A percentile compares a stretch with the other conserved stretches of the same genome.
Evolutionary conservation across 2,113 vertebrate species (phyloP).

Genomic region (Nannospalax galili): DNA sequence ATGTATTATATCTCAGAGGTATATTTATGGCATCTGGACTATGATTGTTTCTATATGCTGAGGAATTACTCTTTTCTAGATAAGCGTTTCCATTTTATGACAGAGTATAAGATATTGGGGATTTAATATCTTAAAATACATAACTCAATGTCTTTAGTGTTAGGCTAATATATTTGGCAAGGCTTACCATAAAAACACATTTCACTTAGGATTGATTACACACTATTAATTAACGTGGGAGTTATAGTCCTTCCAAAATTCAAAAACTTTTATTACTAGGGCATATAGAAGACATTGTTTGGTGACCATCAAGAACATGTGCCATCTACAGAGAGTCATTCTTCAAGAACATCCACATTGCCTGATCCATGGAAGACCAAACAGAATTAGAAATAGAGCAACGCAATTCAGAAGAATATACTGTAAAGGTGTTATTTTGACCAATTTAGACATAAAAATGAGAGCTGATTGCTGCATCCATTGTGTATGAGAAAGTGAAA

Average conservation of each 20-base stretch:
- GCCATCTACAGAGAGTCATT: not conserved
- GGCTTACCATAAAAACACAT: not conserved
- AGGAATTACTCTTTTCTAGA: not conserved
- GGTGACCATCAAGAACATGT: not conserved
- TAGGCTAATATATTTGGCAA: not conserved
- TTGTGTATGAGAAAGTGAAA: not conserved
- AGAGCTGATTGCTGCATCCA: not conserved
- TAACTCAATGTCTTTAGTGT: not conserved
- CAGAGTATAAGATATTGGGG: not conserved
- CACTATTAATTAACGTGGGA: not conserved
- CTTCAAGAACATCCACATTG: not conserved
- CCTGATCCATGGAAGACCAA: not conserved
- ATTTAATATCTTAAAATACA: not conserved
- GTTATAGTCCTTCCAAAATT: constrained; percentile 24
- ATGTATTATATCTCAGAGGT: not conserved
- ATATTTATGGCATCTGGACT: not conserved
- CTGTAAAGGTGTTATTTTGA: not conserved
- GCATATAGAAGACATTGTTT: not conserved
- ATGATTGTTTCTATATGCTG: not conserved
- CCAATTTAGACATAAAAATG: not conserved
- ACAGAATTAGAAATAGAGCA: not conserved
- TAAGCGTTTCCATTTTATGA: not conserved
- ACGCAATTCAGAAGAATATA: not conserved
- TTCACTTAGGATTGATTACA: not conserved
- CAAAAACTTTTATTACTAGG: not conserved